Evolutionary conservation across 1,140 invertebrate genomes (phyloP).

Genomic region (Drosophila paulistorum): DNA sequence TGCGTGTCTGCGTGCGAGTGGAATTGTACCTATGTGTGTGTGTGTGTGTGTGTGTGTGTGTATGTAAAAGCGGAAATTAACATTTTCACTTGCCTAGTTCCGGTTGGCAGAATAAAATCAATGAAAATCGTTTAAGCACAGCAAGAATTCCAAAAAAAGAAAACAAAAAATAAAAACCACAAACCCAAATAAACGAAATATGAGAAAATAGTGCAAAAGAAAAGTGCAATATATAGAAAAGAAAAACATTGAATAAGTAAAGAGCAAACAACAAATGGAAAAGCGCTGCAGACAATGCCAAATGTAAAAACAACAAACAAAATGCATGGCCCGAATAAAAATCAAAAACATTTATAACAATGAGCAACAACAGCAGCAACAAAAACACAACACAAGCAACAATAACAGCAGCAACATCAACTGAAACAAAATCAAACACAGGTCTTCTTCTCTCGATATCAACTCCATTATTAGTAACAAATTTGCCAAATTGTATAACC

Average conservation of each 20-base stretch:
- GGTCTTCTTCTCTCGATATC: constrained; percentile 25
- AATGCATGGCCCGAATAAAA: constrained; percentile 26
- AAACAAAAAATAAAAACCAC: background rate
- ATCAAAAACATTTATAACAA: constrained; percentile 35
- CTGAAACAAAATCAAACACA: constrained; percentile 17
- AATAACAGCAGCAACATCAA: constrained; percentile 19
- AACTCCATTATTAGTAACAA: constrained; percentile 35
- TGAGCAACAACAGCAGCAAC: constrained; percentile 13
- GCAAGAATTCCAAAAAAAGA: background rate
- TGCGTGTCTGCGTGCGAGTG: constrained; percentile 27
- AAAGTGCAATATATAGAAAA: background rate
- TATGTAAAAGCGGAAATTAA: constrained; percentile 72
- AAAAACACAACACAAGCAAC: constrained; percentile 10
- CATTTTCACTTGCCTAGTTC: constrained; percentile 77
- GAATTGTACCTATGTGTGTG: background rate
- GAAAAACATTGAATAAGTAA: background rate
- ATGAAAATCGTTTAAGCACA: constrained; percentile 11
- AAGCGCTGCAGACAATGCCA: background rate
- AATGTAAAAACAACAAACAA: constrained; percentile 21
- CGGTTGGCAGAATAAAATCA: constrained; percentile 43
- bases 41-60: constrained; percentile 30
- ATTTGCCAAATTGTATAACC: constrained; percentile 12
- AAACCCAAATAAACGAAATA: constrained; percentile 9
- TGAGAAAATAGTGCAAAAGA: constrained; percentile 16
- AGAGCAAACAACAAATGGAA: background rate